Conservation (phyloP, 2,113 vertebrate genomes). For the Nannospalax galili region DNA sequence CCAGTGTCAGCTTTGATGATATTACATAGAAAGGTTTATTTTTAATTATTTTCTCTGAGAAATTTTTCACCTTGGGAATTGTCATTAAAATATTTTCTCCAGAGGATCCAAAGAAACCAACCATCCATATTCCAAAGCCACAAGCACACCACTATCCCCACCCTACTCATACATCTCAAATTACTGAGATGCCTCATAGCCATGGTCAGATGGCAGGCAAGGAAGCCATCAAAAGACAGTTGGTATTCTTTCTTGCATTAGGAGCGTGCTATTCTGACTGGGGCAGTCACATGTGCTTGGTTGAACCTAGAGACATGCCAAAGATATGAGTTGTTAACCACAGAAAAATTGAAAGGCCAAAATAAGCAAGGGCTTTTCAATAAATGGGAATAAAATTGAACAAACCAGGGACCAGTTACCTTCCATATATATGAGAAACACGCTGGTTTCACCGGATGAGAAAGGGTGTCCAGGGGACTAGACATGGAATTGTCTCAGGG, state of each 20-base stretch:
- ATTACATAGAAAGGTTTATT: no score
- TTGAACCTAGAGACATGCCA: background rate
- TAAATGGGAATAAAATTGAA: background rate
- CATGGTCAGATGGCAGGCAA: background rate
- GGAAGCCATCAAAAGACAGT: background rate
- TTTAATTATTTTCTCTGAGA: no score
- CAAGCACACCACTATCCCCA: background rate
- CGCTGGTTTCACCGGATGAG: slow-evolving; percentile 34
- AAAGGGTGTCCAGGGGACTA: background rate
- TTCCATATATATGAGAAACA: background rate
- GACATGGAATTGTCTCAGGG: background rate
- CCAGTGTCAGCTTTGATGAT: no score
- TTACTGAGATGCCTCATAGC: slow-evolving; percentile 24
- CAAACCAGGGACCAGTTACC: background rate
- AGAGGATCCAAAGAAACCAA: background rate
- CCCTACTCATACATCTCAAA: background rate
- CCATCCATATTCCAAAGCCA: background rate
- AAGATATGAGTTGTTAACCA: background rate
- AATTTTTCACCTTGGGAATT: no score
- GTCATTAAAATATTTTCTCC: background rate
- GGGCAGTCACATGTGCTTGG: background rate
- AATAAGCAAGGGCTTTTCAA: background rate
- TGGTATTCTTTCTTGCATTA: background rate
- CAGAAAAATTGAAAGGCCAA: background rate
- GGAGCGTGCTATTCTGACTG: background rate